phyloP scores from a whole-genome alignment of 2,797 vertebrate species.

The Pseudochirops corinnae region DNA sequence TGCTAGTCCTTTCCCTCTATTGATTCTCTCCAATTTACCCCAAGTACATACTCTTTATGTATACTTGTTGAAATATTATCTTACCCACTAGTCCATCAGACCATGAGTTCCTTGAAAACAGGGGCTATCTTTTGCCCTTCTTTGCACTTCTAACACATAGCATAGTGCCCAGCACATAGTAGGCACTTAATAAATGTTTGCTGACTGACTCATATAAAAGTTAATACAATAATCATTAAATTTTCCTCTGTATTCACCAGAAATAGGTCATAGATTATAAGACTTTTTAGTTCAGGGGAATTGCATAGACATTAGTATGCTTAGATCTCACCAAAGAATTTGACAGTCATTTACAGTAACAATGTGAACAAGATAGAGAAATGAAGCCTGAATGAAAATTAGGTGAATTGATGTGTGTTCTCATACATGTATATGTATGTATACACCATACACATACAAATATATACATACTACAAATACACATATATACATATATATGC shows the following conservation, averaged over 20 bases:
- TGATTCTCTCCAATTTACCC: not conserved
- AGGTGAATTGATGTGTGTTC: too few relatives aligned
- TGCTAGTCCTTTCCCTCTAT: not conserved
- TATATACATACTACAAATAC: too few relatives aligned
- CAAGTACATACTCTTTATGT: not conserved
- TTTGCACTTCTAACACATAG: not conserved
- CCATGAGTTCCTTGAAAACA: too few relatives aligned
- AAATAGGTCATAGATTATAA: not conserved
- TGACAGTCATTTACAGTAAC: not conserved
- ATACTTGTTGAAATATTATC: too few relatives aligned
- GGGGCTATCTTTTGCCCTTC: too few relatives aligned
- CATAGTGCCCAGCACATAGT: not conserved
- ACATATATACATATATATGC: too few relatives aligned
- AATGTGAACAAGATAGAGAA: too few relatives aligned
- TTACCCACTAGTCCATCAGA: too few relatives aligned
- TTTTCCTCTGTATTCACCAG: not conserved
- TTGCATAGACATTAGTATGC: not conserved
- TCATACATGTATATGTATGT: too few relatives aligned
- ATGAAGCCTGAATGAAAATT: too few relatives aligned
- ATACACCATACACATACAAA: too few relatives aligned
- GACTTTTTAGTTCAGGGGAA: not conserved
- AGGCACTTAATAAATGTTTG: not conserved
- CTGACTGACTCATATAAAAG: not conserved
- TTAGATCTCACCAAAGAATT: not conserved
- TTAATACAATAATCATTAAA: not conserved